Evolutionary conservation across 1,140 invertebrate species (phyloP).

Genomic region (Hylaeus volcanicus): DNA sequence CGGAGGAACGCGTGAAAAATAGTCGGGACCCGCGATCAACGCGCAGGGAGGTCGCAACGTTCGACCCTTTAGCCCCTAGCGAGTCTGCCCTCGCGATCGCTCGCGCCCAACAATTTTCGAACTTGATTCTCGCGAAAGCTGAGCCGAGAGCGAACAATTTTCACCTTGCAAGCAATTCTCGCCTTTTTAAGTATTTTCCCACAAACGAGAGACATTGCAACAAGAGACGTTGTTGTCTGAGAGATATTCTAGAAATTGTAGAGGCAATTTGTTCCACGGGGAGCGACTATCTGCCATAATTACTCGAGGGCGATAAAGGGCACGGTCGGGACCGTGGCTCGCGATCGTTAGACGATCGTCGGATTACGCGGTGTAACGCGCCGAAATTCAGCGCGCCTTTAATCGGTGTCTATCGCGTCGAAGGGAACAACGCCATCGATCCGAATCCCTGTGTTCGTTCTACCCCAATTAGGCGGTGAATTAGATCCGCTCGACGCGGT

Average conservation of each 20-base stretch:
- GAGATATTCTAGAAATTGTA: too few relatives aligned
- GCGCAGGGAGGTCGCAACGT: constrained; percentile 11
- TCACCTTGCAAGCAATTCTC: too few relatives aligned
- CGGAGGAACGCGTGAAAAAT: constrained; percentile 15
- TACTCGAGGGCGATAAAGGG: too few relatives aligned
- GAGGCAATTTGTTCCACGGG: neutral
- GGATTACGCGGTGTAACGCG: neutral
- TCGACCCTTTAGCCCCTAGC: neutral
- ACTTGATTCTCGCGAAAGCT: too few relatives aligned
- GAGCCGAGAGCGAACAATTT: too few relatives aligned
- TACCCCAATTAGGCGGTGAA: neutral
- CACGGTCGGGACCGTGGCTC: neutral
- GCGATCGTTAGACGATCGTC: neutral
- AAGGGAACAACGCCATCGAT: neutral
- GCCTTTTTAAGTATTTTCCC: too few relatives aligned
- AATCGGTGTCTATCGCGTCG: neutral
- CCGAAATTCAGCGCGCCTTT: neutral
- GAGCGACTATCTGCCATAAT: neutral
- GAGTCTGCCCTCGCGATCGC: too few relatives aligned
- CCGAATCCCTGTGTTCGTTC: neutral
- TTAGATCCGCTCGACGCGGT: too few relatives aligned
- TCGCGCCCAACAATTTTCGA: too few relatives aligned
- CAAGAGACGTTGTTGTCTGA: too few relatives aligned
- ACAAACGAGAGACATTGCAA: too few relatives aligned
- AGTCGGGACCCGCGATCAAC: constrained; percentile 5